Evolutionary conservation across 2,113 vertebrate genomes (phyloP).

Genomic region (Vanacampus margaritifer): DNA sequence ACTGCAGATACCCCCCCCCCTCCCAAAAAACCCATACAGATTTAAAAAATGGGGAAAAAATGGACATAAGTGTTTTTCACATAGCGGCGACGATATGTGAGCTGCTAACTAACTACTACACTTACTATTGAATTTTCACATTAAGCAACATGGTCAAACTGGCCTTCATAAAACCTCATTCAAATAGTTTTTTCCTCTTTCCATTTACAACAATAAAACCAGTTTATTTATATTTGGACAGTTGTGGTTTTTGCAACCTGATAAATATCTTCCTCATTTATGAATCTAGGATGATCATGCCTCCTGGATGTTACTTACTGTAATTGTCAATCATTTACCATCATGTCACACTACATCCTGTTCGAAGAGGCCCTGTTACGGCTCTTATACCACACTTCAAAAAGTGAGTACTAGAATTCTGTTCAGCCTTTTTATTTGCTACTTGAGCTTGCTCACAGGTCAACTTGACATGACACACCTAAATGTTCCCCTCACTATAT

Average conservation of each 20-base stretch:
- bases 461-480: background rate
- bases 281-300: background rate
- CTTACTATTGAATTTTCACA: constrained; percentile 48
- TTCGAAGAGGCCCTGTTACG: background rate
- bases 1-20: too few species aligned
- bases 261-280: background rate
- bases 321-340: background rate
- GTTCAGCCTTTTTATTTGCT: background rate
- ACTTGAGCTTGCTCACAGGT: background rate
- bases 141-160: constrained; percentile 49
- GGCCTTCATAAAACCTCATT: constrained; percentile 73
- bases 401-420: background rate
- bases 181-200: constrained; percentile 76
- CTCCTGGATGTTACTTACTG: background rate
- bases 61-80: too few species aligned
- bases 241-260: constrained; percentile 60
- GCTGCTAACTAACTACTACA: constrained; percentile 25
- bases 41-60: too few species aligned
- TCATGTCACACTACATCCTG: background rate
- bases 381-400: background rate
- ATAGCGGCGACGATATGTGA: too few species aligned
- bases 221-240: constrained; percentile 81
- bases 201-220: constrained; percentile 94
- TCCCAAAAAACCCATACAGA: too few species aligned
- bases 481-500: background rate